Conservation (phyloP, 2,797 vertebrate genomes). For the Esox lucius region DNA sequence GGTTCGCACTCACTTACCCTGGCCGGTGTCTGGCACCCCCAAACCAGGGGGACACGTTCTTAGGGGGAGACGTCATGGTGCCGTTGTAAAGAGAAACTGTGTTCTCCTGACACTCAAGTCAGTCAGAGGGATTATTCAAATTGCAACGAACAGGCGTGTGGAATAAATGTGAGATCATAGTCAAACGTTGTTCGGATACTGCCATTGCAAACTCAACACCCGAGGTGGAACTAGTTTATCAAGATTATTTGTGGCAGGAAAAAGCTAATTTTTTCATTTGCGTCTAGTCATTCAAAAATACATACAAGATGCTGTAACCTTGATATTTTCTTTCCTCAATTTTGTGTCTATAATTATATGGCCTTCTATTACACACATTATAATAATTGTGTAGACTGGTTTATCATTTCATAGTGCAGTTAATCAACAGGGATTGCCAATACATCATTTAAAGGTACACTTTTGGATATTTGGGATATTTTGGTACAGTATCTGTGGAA, state of each 20-base stretch:
- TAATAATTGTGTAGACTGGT: too few relatives aligned
- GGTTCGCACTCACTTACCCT: slow-evolving; percentile 90
- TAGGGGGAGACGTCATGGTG: slow-evolving; percentile 83
- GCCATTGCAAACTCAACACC: slow-evolving; percentile 38
- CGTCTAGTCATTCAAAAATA: slow-evolving; percentile 20
- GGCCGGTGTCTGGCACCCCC: slow-evolving; percentile 87
- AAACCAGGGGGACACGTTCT: slow-evolving; percentile 84
- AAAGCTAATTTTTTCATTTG: neutral
- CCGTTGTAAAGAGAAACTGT: slow-evolving; percentile 58
- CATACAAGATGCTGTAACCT: slow-evolving; percentile 15
- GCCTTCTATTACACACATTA: neutral
- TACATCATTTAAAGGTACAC: too few relatives aligned
- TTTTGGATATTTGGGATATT: too few relatives aligned
- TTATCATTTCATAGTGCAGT: too few relatives aligned
- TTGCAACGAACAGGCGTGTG: slow-evolving; percentile 38
- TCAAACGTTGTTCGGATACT: slow-evolving; percentile 38
- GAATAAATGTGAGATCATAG: slow-evolving; percentile 39
- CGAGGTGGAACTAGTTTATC: slow-evolving; percentile 29
- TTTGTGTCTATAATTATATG: neutral
- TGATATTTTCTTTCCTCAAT: neutral
- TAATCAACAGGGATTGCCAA: too few relatives aligned
- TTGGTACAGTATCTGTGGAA: too few relatives aligned
- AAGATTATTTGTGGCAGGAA: slow-evolving; percentile 24
- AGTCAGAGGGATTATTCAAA: slow-evolving; percentile 59
- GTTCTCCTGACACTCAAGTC: slow-evolving; percentile 57